These are phyloP conservation scores for Drosophila niveifrons DNA, from an alignment of 2,888 invertebrate genomes.

Conservation along the genomic window DNA sequence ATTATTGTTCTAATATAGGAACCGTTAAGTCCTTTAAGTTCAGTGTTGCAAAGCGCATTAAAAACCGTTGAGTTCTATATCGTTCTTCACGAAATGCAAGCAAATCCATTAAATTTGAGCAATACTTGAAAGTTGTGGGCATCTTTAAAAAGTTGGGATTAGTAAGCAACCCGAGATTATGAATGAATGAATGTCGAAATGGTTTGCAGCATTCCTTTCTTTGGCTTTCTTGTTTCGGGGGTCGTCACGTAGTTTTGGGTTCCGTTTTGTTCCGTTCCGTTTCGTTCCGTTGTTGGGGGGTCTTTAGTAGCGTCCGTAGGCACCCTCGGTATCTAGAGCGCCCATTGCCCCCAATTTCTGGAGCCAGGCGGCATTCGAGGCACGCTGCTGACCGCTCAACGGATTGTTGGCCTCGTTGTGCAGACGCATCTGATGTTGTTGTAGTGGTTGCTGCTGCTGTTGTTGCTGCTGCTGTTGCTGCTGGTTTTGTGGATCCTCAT, in stretches of 20 bases:
- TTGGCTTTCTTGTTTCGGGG: slow-evolving; percentile 10
- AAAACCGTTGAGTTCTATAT: slow-evolving; percentile 57
- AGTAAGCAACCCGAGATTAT: background rate
- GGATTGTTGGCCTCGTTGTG: slow-evolving; percentile 75
- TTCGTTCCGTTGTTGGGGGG: background rate
- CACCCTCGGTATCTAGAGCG: slow-evolving; percentile 69
- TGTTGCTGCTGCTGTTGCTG: slow-evolving; percentile 50
- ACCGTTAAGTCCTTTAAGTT: slow-evolving; percentile 62
- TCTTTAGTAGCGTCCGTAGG: slow-evolving; percentile 78
- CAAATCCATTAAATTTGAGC: background rate
- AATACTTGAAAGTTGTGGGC: background rate
- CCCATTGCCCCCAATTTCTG: slow-evolving; percentile 78
- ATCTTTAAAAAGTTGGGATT: background rate
- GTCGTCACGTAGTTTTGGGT: slow-evolving; percentile 44
- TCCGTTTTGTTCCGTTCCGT: slow-evolving; percentile 4
- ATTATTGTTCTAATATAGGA: slow-evolving; percentile 77
- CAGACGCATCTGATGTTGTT: slow-evolving; percentile 69
- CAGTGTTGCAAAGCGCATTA: slow-evolving; percentile 51
- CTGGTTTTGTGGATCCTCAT: slow-evolving; percentile 81
- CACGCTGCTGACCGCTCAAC: slow-evolving; percentile 53
- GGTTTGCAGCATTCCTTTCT: slow-evolving; percentile 33
- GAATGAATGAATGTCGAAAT: slow-evolving; percentile 23
- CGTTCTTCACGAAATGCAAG: slow-evolving; percentile 7
- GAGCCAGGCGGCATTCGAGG: slow-evolving; percentile 76
- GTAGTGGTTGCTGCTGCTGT: slow-evolving; percentile 49